Base-by-base conservation (phyloP, 1,140 invertebrate genomes). In the Pantala flavescens region DNA sequence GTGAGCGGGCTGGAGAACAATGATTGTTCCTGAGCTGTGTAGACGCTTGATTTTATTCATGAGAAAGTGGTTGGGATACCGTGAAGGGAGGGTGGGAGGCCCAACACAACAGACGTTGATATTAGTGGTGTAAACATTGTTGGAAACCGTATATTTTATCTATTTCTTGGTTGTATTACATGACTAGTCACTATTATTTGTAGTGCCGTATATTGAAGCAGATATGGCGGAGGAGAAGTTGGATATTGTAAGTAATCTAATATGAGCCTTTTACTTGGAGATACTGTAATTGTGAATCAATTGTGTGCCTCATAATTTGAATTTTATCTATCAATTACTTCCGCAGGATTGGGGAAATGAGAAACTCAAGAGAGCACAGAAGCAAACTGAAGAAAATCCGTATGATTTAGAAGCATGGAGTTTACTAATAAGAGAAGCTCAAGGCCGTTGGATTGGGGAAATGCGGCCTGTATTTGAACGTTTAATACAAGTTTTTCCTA, bases 341-440 rank as follows among this genome's bases (percentile, higher is more conserved):
- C 80, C 79, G n/a, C 76, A 93, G 92, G 92, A 94, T 82, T 94
- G 92, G 92, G 92, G 91, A 1, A 93, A 92, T 81, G 92, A 95
- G 78, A 90, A 93, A 71, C 82, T 95, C 70, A 88, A 89, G 77
- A 84, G 91, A 73, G 92, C 92, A 24, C 92, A 94, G 80, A 88
- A 91, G 77, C 90, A 91, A 12, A 82, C 87, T 24, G 90, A 95
- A 80, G 89, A 92, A 71, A 93, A 95, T 78, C 88, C 90, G 0
- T 97, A 95, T 81, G 96, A 99, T 83, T 89, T 97, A 28, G 97
- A 99, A 83, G 95, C 96, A 43, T 99, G 97, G 97, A 96, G 95
- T 76, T 87, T 98, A 71, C 86, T 98, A 24, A 89, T 98, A 5
- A 86, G 96, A 77, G 96, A 98, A 86, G 92, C 95, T 3, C 91